Conservation (phyloP, 2,888 invertebrate species). For the Hecatera dysodea region DNA sequence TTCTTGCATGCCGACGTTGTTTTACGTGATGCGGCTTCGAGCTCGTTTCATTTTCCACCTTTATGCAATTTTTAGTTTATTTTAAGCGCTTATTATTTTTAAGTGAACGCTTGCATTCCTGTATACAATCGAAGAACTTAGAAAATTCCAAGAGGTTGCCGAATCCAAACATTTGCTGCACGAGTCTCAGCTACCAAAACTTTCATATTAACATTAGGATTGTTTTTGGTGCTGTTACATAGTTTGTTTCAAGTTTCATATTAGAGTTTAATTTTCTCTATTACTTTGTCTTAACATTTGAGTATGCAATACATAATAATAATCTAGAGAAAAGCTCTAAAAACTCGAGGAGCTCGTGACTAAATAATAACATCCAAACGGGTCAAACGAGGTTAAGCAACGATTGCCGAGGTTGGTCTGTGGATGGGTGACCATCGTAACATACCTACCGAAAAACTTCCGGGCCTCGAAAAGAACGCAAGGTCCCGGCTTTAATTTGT, state of each 20-base stretch:
- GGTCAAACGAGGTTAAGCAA: too few species aligned
- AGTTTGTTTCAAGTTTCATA: conserved; percentile 1
- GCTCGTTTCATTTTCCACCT: conserved; percentile 18
- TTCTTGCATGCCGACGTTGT: conserved; percentile 36
- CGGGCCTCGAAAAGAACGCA: too few species aligned
- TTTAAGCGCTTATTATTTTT: conserved; percentile 11
- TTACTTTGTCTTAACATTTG: background rate
- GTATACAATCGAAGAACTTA: conserved; percentile 29
- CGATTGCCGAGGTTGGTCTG: too few species aligned
- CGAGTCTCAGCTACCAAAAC: background rate
- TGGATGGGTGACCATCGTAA: too few species aligned
- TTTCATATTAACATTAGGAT: conserved; percentile 17
- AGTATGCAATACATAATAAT: too few species aligned
- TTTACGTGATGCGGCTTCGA: conserved; percentile 17
- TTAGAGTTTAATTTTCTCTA: background rate
- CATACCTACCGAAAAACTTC: too few species aligned
- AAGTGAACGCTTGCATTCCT: conserved; percentile 19
- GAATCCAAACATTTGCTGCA: conserved; percentile 30
- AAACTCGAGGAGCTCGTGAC: too few species aligned
- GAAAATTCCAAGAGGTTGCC: conserved; percentile 24
- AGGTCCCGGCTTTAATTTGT: too few species aligned
- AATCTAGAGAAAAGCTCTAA: too few species aligned
- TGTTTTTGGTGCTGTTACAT: background rate
- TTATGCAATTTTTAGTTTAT: conserved; percentile 18
- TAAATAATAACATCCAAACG: too few species aligned